Conservation (phyloP, 2,113 vertebrate species). For the Otolemur garnettii region DNA sequence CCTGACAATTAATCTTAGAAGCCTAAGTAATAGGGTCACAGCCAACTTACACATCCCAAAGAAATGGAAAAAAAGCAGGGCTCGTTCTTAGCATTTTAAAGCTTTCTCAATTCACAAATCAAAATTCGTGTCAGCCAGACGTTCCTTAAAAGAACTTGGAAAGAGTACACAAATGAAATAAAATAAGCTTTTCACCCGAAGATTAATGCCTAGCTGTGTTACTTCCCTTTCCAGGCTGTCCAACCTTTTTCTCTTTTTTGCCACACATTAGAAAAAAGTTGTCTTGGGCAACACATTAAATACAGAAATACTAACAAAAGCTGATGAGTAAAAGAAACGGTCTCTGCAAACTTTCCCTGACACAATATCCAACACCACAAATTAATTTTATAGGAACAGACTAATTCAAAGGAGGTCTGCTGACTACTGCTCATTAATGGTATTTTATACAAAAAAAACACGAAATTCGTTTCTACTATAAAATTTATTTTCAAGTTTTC, state of each 20-base stretch:
- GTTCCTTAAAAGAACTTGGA: background rate
- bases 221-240: background rate
- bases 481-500: conserved; percentile 19
- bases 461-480: background rate
- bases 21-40: background rate
- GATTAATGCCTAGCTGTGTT: background rate
- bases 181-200: background rate
- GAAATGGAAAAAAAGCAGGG: background rate
- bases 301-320: too few relatives aligned
- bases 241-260: too few relatives aligned
- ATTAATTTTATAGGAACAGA: background rate
- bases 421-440: background rate
- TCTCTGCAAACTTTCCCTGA: too few relatives aligned
- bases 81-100: background rate
- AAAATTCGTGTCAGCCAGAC: background rate
- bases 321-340: too few relatives aligned
- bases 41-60: background rate
- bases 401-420: background rate
- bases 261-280: too few relatives aligned
- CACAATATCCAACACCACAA: background rate
- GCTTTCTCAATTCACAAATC: background rate
- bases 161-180: background rate
- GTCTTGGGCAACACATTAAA: too few relatives aligned
- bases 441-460: background rate
- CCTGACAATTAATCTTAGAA: background rate